Evolutionary conservation across 1,140 invertebrate species (phyloP).

Genomic region (Stenopsyche tienmushanensis): DNA sequence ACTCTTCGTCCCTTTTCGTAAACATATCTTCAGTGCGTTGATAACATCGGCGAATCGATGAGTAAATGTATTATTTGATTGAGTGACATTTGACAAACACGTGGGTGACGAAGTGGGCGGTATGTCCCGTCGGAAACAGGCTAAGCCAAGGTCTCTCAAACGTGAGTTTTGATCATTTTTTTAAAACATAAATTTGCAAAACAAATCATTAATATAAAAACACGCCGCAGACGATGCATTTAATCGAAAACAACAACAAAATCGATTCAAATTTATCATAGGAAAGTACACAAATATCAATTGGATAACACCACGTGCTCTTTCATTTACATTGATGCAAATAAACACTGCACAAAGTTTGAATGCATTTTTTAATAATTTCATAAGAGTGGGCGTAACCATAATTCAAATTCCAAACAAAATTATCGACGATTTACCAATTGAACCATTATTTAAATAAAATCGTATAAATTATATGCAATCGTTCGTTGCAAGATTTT

Average conservation of each 20-base stretch:
- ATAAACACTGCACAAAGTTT: too few relatives aligned
- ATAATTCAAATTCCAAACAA: too few relatives aligned
- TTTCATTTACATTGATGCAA: too few relatives aligned
- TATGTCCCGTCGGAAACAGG: conserved; percentile 57
- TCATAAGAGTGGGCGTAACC: too few relatives aligned
- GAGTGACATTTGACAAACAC: neutral
- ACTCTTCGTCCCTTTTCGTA: too few relatives aligned
- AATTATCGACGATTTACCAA: too few relatives aligned
- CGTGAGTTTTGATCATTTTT: conserved; percentile 46
- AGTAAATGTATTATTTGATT: neutral
- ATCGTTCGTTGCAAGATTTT: too few relatives aligned
- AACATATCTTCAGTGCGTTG: too few relatives aligned
- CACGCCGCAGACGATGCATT: neutral
- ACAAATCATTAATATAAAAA: conserved; percentile 1
- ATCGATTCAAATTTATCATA: neutral
- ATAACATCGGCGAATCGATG: neutral
- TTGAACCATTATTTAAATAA: too few relatives aligned
- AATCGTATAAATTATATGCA: too few relatives aligned
- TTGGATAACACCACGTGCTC: too few relatives aligned
- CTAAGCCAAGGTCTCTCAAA: conserved; percentile 56
- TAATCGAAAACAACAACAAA: neutral
- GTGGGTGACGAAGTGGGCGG: conserved; percentile 31
- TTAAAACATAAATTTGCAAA: neutral
- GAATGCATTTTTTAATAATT: too few relatives aligned
- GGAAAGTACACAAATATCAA: neutral